Percentiles rank a stretch among this genome's conserved stretches.
Evolutionary conservation across 2,888 invertebrate species (phyloP).

Genomic region (Cynaeus angustus): DNA sequence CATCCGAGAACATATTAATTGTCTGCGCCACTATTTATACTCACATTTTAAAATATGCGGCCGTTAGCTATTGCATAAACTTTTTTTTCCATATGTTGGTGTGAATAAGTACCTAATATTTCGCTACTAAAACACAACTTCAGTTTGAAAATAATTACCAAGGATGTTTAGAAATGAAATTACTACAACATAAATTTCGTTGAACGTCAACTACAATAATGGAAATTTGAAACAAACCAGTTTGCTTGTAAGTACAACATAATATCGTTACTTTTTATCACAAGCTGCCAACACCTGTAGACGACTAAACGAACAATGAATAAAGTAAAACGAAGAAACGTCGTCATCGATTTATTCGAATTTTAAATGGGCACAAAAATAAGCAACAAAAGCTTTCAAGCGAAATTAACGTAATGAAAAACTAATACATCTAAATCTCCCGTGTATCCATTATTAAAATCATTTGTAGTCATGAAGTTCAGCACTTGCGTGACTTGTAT

Average conservation of each 20-base stretch:
- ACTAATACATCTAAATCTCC: constrained; percentile 25
- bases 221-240: neutral
- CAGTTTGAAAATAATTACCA: neutral
- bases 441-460: constrained; percentile 32
- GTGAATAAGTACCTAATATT: neutral
- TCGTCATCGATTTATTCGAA: neutral
- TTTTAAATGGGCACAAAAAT: constrained; percentile 8
- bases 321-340: neutral
- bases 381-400: constrained; percentile 3
- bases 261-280: neutral
- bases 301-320: no score
- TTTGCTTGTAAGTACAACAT: neutral
- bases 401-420: constrained; percentile 22
- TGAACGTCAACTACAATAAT: neutral
- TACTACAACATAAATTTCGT: neutral
- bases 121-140: neutral
- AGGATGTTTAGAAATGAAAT: neutral
- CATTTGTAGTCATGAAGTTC: constrained; percentile 12
- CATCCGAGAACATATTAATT: no score
- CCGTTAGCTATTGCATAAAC: no score
- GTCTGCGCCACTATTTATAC: no score
- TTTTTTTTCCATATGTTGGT: no score
- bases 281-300: neutral
- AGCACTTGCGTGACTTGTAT: constrained; percentile 20
- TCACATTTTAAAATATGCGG: no score